These are phyloP conservation scores for Mechanitis messenoides DNA, from an alignment of 2,888 invertebrate species.

Conservation along the genomic window DNA sequence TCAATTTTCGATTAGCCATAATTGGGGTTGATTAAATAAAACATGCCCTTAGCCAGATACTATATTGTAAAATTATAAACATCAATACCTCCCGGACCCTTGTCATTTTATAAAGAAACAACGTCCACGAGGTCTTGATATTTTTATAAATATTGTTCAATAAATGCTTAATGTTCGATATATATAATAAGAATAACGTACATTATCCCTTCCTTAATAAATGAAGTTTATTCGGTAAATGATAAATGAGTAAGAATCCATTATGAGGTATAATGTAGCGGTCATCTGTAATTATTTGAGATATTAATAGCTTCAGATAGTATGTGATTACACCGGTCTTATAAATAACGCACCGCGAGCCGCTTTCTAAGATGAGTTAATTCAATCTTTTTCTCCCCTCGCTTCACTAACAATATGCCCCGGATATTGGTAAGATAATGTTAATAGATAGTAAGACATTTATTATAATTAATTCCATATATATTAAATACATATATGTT, in stretches of 20 bases:
- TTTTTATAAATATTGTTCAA: neutral
- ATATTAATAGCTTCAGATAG: conserved; percentile 68
- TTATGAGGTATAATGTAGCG: conserved; percentile 47
- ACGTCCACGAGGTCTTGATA: too few relatives aligned
- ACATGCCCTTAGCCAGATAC: conserved; percentile 21
- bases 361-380: conserved; percentile 63
- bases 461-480: conserved; percentile 27
- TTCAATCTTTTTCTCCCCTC: conserved; percentile 69
- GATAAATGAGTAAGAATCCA: conserved; percentile 21
- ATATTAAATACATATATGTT: too few relatives aligned
- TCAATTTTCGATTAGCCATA: conserved; percentile 73
- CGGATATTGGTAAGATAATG: conserved; percentile 50
- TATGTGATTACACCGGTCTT: conserved; percentile 49
- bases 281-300: conserved; percentile 65
- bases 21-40: conserved; percentile 35
- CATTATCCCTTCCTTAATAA: neutral
- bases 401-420: conserved; percentile 50
- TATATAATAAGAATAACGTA: neutral
- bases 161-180: too few relatives aligned
- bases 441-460: conserved; percentile 31
- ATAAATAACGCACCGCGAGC: conserved; percentile 55
- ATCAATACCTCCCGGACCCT: neutral
- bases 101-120: too few relatives aligned
- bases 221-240: conserved; percentile 3
- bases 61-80: conserved; percentile 5